Evolutionary conservation across 92 coral and sea anemone genomes (phyloP), one percentile per base, ranked within the genome.

Genomic region (Actinernus sp.): DNA sequence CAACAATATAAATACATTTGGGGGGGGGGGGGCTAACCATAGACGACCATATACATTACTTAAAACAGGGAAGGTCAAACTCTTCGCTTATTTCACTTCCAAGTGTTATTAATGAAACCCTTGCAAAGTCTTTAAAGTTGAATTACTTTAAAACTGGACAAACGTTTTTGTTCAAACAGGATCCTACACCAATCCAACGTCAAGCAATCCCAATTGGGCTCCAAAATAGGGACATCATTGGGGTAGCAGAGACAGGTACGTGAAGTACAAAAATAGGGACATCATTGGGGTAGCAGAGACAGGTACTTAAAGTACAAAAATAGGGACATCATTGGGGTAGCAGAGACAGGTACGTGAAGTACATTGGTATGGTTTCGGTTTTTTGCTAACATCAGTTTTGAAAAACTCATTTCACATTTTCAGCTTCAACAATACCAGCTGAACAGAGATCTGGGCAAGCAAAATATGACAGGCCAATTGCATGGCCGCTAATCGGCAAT

Each of bases 281-380:
- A 95, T 95, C 30, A 95, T 95, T 46, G 99, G 99, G 36, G 97
- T 95, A 4, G 99, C 99, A 22, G 99, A 95, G 72, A 95, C 99
- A 68, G 99, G 99, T 91, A 41, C 14, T 75, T n/a, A n/a, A n/a
- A n/a, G n/a, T n/a, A n/a, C 33, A 97, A 91, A 52, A 80, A 92
- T 68, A 88, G 99, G 31, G 99, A 95, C 54, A 95, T 95, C 30
- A 95, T 95, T 46, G 99, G 99, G 36, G 97, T 95, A 4, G 99
- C 99, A 22, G 99, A 95, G 72, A 95, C 99, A 68, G 99, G 99
- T 91, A 41, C 14, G 79, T n/a, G n/a, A n/a, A n/a, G n/a, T n/a
- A n/a, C 33, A 97, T 87, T 49, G 76, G 88, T 68, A 88, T 97
- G 31, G 99, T n/a, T n/a, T n/a, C n/a, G n/a, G n/a, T n/a, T n/a